A percentile compares a stretch with the other conserved stretches of the same genome.
Evolutionary conservation across 2,797 vertebrate genomes (phyloP).

Genomic region (Crocidura indochinensis): DNA sequence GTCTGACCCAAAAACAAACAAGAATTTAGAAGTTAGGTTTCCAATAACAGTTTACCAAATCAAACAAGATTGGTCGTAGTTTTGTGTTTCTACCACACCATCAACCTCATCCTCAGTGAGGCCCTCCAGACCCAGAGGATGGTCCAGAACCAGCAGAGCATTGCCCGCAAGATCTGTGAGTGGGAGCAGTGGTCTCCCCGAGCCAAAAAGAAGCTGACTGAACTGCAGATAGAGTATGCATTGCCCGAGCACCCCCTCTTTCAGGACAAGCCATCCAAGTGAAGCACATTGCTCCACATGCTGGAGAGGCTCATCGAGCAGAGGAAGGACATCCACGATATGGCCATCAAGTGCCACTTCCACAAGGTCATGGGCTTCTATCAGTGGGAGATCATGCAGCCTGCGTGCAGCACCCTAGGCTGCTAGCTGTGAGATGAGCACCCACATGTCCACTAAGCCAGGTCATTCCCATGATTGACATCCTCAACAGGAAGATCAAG

Average conservation of each 20-base stretch:
- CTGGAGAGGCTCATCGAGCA: conserved; percentile 98
- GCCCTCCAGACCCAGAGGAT: conserved; percentile 99
- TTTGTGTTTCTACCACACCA: conserved; percentile 97
- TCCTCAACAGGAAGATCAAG: conserved; percentile 97
- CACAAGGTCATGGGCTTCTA: conserved; percentile 97
- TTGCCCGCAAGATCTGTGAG: conserved; percentile 97
- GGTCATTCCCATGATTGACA: conserved; percentile 98
- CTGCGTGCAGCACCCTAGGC: conserved; percentile 97
- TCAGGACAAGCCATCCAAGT: conserved; percentile 97
- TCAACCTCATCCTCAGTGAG: conserved; percentile 97
- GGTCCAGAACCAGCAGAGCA: conserved; percentile 98
- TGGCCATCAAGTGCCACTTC: conserved; percentile 97
- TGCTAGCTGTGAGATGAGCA: conserved; percentile 97
- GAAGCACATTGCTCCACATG: conserved; percentile 98
- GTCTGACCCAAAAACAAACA: too few relatives aligned
- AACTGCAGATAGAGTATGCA: conserved; percentile 94
- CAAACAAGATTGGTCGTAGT: too few relatives aligned
- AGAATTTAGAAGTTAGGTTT: too few relatives aligned
- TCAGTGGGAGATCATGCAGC: conserved; percentile 99
- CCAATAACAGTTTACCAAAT: too few relatives aligned
- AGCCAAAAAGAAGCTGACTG: conserved; percentile 95
- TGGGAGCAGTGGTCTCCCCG: conserved; percentile 95
- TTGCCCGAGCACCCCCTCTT: conserved; percentile 96
- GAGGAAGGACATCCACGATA: conserved; percentile 96
- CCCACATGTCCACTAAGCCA: conserved; percentile 97